Percentiles rank a stretch among this genome's conserved stretches.
Evolutionary conservation across 37 sponge, comb jelly and placozoan genomes (phyloP).

Genomic region (Diacarnus erythraeanus): DNA sequence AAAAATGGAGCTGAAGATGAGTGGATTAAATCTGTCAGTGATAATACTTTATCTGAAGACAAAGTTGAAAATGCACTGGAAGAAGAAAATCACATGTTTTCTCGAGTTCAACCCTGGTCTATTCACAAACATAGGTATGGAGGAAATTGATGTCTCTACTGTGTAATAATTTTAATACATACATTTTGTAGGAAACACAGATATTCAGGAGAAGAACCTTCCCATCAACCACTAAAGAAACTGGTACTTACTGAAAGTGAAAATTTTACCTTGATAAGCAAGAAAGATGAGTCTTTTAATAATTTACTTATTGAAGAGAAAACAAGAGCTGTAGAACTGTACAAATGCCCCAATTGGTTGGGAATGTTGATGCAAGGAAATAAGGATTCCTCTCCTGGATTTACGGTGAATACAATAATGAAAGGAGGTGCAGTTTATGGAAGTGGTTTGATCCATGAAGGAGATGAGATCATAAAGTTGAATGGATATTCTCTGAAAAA

Average conservation of each 20-base stretch:
- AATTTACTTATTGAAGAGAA: not conserved
- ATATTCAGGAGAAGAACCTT: not conserved
- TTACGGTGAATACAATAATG: constrained; percentile 62
- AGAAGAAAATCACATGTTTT: not conserved
- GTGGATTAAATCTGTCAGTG: constrained; percentile 7
- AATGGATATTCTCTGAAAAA: constrained; percentile 54
- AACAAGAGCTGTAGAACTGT: constrained; percentile 62
- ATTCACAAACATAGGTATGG: too few species aligned
- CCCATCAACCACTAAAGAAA: not conserved
- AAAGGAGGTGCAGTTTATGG: constrained; percentile 79
- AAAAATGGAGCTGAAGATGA: not conserved
- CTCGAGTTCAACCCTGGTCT: too few species aligned
- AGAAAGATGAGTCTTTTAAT: constrained; percentile 10
- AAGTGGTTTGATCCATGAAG: constrained; percentile 52
- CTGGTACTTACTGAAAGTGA: constrained; percentile 4
- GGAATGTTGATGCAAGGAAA: constrained; percentile 76
- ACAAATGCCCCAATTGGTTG: constrained; percentile 77
- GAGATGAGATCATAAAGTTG: constrained; percentile 72
- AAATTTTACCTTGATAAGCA: not conserved
- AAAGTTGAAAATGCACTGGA: constrained; percentile 23
- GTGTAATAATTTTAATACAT: too few species aligned
- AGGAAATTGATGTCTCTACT: too few species aligned
- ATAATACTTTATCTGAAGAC: not conserved
- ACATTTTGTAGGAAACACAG: not conserved
- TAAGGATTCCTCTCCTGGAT: constrained; percentile 20